Conservation (phyloP, 2,113 vertebrate genomes). For the Gnathonemus echidnorhynchus region DNA sequence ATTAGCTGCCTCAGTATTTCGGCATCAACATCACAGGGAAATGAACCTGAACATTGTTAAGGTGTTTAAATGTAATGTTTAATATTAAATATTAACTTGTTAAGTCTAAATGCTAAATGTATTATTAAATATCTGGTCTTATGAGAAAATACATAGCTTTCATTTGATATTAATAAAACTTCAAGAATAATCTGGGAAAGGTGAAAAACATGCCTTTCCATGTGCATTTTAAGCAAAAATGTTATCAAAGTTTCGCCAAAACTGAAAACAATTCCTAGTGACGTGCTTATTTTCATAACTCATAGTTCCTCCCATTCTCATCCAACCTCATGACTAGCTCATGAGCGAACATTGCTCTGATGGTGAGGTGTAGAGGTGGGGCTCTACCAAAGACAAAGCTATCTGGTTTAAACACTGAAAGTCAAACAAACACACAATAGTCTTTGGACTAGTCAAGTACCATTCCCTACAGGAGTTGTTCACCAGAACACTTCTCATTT, state of each 20-base stretch:
- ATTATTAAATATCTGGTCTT: not conserved
- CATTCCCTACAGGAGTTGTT: not conserved
- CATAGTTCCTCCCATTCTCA: not conserved
- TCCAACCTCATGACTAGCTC: not conserved
- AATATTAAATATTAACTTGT: not conserved
- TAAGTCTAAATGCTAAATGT: not conserved
- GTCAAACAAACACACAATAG: constrained; percentile 7
- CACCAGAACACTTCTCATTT: not conserved
- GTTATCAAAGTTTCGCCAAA: constrained; percentile 3
- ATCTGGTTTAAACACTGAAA: constrained; percentile 18
- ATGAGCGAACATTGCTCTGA: not conserved
- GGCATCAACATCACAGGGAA: not conserved
- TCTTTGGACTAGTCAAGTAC: not conserved
- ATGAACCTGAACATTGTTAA: not conserved
- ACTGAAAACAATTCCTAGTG: not conserved
- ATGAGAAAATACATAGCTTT: not conserved
- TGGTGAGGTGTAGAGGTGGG: not conserved
- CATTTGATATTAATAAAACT: not conserved
- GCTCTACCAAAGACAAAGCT: not conserved
- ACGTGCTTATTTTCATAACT: not conserved
- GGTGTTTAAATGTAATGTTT: not conserved
- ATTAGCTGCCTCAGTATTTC: not conserved
- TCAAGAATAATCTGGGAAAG: not conserved
- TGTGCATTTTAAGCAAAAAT: not conserved
- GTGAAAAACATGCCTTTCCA: not conserved